Percentiles rank a stretch among this genome's conserved stretches.
These are phyloP conservation scores for Stichodactyla helianthus DNA, from an alignment of 64 coral and sea anemone species.

Conservation along the genomic window DNA sequence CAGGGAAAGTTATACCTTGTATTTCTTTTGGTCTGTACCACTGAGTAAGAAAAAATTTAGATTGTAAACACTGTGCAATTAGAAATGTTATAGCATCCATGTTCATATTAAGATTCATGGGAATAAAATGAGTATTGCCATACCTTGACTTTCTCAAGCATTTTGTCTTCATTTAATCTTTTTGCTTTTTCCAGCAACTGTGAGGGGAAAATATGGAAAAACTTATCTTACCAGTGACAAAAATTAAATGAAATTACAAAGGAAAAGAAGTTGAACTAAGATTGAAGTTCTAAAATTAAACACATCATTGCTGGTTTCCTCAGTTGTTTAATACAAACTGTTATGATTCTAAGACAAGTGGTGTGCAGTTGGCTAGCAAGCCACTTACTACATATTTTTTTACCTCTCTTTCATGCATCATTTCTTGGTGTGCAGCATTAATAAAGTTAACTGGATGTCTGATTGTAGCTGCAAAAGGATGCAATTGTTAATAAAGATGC, in stretches of 20 bases:
- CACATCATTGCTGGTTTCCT: background rate
- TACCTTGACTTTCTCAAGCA: constrained; percentile 71
- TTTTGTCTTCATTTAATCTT: constrained; percentile 85
- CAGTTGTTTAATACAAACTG: too few species aligned
- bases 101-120: too few species aligned
- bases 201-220: constrained; percentile 2
- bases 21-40: constrained; percentile 66
- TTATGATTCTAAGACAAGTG: too few species aligned
- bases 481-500: background rate
- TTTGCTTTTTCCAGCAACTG: constrained; percentile 89
- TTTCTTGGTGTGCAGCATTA: constrained; percentile 83
- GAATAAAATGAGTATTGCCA: background rate
- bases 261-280: background rate
- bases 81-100: too few species aligned
- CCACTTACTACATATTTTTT: background rate
- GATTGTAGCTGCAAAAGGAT: constrained; percentile 56
- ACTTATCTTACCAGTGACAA: background rate
- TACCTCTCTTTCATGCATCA: constrained; percentile 88
- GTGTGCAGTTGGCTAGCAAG: too few species aligned
- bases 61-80: background rate
- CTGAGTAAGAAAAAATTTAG: constrained; percentile 13
- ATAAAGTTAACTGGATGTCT: constrained; percentile 87
- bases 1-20: background rate
- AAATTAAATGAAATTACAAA: background rate
- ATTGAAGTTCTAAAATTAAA: background rate